A percentile compares a stretch with the other conserved stretches of the same genome.
Evolutionary conservation across 2,888 invertebrate genomes (phyloP).

Genomic region (Heliconius erato): DNA sequence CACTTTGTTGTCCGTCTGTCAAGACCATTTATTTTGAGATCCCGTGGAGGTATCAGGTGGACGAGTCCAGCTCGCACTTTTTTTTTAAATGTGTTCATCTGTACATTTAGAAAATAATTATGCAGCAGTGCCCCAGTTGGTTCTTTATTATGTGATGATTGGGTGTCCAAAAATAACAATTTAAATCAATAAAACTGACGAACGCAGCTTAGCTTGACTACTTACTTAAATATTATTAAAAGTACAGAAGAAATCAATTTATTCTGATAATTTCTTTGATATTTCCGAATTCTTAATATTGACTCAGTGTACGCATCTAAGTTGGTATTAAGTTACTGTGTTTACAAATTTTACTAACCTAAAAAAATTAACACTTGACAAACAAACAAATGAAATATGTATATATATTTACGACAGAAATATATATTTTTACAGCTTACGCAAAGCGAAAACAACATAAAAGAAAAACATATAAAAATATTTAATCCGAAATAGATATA

Average conservation of each 20-base stretch:
- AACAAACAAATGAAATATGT: background rate
- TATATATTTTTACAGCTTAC: background rate
- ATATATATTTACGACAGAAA: background rate
- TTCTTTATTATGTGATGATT: background rate
- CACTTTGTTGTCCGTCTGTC: too few species aligned
- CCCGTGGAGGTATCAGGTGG: too few species aligned
- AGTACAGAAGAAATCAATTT: background rate
- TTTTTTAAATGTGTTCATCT: too few species aligned
- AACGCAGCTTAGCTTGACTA: background rate
- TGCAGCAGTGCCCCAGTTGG: too few species aligned
- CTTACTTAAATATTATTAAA: background rate
- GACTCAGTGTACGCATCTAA: too few species aligned
- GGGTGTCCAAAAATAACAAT: background rate
- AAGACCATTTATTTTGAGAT: too few species aligned
- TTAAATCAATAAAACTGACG: background rate
- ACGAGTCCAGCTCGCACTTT: too few species aligned
- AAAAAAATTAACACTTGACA: background rate
- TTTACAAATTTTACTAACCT: too few species aligned
- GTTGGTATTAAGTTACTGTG: too few species aligned
- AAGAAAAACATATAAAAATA: background rate
- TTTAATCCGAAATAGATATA: conserved; percentile 2
- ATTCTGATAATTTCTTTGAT: background rate
- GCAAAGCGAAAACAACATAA: background rate
- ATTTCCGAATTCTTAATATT: too few species aligned
- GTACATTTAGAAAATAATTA: too few species aligned